Base-by-base conservation (phyloP, 2,113 vertebrate species). In the Pholis gunnellus region DNA sequence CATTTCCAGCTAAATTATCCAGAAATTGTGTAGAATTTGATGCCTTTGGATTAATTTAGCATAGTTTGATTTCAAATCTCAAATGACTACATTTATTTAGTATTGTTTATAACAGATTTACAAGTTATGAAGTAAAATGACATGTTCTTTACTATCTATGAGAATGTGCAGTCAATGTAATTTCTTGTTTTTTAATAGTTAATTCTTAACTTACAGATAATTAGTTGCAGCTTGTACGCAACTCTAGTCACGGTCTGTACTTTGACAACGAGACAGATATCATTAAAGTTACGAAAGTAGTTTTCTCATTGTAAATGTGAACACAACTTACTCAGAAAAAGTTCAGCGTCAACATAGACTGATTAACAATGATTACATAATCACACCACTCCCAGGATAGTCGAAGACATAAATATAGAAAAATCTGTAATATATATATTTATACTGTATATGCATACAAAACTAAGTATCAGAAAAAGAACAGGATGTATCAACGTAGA, bases 341-440 rank as follows among this genome's bases (percentile, higher is more conserved):
- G 74, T 78, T 83, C 85, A 76, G 72, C 75, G 76, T 89, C 60
- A 56, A 84, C 80, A 81, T 89, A 78, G 86, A 87, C 83, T 52
- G 81, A 91, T 75, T 85, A 86, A 82, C 79, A 91, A 83, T 3
- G 85, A 83, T 92, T 91, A 91, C 84, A 91, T 87, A 84, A 89
- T 89, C 93, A 93, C 88, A 93, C 92, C 92, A 93, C 86, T 93
- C 90, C 90, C 87, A 89, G 81, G 77, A 90, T 89, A 94, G 87
- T 82, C 89, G 81, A 91, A 86, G 79, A 93, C 88, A 93, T 90
- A 93, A 92, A 93, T 92, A 92, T 92, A 91, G 75, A 94, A 91
- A 93, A 88, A 91, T 92, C 91, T 88, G 86, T 87, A 87, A 65
- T 75, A 82, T 89, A 90, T 91, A 80, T 87, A 72, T 83, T 88